Conservation (phyloP, 2,113 vertebrate species). For the Emydura subglobosa region DNA sequence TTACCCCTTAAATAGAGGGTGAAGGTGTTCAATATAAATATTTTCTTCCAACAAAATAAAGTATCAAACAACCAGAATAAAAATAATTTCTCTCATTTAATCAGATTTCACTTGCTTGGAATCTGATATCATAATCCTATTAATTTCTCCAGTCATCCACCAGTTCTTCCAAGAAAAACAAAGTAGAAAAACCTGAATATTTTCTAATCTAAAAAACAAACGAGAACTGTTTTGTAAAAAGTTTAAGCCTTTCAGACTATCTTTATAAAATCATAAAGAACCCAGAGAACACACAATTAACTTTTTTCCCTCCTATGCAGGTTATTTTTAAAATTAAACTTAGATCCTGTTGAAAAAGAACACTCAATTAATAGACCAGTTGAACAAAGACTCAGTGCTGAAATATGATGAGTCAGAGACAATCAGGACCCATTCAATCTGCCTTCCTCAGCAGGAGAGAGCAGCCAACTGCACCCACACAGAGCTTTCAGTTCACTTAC, state of each 20-base stretch:
- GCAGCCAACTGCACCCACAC: no score
- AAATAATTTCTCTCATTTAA: background rate
- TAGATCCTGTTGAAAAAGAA: background rate
- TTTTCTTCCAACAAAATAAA: background rate
- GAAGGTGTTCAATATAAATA: background rate
- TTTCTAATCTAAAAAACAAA: background rate
- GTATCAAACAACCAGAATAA: background rate
- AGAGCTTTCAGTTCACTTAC: no score
- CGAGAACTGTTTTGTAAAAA: background rate
- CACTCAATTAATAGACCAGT: background rate
- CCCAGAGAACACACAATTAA: background rate
- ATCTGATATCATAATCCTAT: fast-evolving
- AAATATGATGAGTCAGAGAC: background rate
- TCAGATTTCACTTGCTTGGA: background rate
- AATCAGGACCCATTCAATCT: no score
- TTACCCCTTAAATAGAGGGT: fast-evolving
- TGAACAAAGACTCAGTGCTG: background rate
- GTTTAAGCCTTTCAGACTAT: background rate
- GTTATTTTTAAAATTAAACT: background rate
- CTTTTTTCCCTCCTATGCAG: background rate
- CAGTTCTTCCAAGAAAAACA: background rate
- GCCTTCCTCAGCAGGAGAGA: no score
- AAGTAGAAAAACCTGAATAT: background rate
- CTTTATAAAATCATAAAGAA: background rate
- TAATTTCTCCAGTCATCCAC: background rate